Evolutionary conservation across 2,797 vertebrate species (phyloP), one percentile per base, ranked within the genome.

Genomic region (Amphiprion clarkii): DNA sequence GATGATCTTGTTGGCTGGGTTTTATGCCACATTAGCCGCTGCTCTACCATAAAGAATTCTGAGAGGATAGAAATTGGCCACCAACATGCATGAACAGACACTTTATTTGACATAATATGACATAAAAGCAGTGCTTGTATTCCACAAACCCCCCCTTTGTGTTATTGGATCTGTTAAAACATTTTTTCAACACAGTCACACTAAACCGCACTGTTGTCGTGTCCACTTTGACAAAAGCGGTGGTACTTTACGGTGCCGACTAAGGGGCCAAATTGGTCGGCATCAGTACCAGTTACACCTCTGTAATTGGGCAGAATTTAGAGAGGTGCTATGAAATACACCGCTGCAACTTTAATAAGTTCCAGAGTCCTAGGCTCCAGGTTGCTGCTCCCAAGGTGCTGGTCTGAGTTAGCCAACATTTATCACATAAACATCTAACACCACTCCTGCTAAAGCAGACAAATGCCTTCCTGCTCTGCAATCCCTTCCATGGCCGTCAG

Each of bases 401-500:
- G 86, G 87, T 93, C 89, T 85, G 92, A 93, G 92, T 96, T 94
- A 88, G 90, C 91, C 61, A 93, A 95, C 94, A 96, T 96, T 96
- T 92, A 96, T 96, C 95, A 96, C 94, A 88, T 92, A 94, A 93
- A 93, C 92, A 94, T 95, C 93, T 87, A 94, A 88, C 93, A 93
- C 82, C 89, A 88, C 92, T 94, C 90, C 85, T 85, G 92, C 93
- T 96, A 96, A 96, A 95, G 93, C 93, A 95, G 95, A 96, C 95
- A 95, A 96, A 96, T 95, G 95, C 91, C 92, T 94, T 94, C 93
- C 93, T 93, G 90, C 92, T 94, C 92, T 77, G 86, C 90, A 86
- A 91, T 87, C 90, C 93, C 90, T 94, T 89, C 89, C 87, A 78
- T 61, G 72, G 89, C 92, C 91, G 82, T 94, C 94, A 94, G 93